These are phyloP conservation scores for Panagrolaimus sp. DNA, from an alignment of 1,140 invertebrate genomes.

Conservation along the genomic window DNA sequence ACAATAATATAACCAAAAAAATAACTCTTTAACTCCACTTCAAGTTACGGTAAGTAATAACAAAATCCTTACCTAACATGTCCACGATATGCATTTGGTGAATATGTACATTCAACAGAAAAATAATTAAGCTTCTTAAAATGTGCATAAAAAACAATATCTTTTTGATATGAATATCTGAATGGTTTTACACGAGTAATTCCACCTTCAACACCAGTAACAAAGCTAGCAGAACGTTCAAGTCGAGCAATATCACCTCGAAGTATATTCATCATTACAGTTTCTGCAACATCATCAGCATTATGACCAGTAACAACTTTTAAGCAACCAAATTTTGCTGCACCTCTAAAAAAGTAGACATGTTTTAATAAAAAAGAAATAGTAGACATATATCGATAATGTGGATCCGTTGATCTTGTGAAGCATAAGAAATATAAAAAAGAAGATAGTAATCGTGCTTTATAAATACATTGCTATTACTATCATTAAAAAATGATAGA, in stretches of 20 bases:
- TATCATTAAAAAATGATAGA: no score
- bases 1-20: no score
- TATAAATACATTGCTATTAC: no score
- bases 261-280: slow-evolving; percentile 68
- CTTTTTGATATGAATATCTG: slow-evolving; percentile 98
- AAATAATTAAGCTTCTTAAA: slow-evolving; percentile 96
- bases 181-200: slow-evolving; percentile 75
- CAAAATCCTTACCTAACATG: slow-evolving; percentile 32
- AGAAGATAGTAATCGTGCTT: no score
- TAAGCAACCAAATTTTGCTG: slow-evolving; percentile 72
- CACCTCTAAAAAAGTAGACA: slow-evolving; percentile 35
- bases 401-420: no score
- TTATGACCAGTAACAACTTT: slow-evolving; percentile 93
- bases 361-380: no score
- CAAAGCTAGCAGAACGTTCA: slow-evolving; percentile 63
- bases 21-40: no score
- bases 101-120: slow-evolving; percentile 96
- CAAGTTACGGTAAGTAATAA: no score
- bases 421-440: no score
- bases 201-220: slow-evolving; percentile 71
- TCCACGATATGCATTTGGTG: slow-evolving; percentile 83
- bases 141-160: slow-evolving; percentile 86
- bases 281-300: slow-evolving; percentile 98
- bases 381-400: no score
- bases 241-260: slow-evolving; percentile 90